These are phyloP conservation scores for Palloptera scutellata DNA, from an alignment of 2,888 invertebrate species.

Conservation along the genomic window DNA sequence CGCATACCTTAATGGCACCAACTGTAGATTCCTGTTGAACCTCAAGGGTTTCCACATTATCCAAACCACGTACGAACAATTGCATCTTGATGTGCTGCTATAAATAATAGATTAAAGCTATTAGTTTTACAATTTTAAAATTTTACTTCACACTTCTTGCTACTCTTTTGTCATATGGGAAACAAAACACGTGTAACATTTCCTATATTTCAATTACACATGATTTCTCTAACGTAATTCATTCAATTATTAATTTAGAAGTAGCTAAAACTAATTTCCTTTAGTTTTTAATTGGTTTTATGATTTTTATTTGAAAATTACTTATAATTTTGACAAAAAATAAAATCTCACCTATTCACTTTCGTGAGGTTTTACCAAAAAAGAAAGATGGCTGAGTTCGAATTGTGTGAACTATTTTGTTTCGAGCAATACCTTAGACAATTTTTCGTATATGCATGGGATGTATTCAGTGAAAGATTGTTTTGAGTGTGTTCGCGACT, in stretches of 20 bases:
- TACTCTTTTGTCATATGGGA: conserved; percentile 4
- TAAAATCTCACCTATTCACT: conserved; percentile 59
- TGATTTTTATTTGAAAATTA: conserved; percentile 22
- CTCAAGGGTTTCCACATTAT: conserved; percentile 59
- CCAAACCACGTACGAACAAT: conserved; percentile 64
- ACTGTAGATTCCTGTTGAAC: conserved; percentile 61
- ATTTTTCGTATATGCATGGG: not conserved
- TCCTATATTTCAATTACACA: conserved; percentile 7
- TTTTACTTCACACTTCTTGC: not conserved
- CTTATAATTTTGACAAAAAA: conserved; percentile 25
- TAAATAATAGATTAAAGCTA: conserved; percentile 35
- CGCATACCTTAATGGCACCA: conserved; percentile 60
- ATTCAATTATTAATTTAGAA: too few species aligned
- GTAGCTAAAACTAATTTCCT: not conserved
- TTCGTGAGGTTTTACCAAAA: conserved; percentile 55
- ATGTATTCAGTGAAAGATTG: too few species aligned
- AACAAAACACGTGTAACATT: conserved; percentile 54
- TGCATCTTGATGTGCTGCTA: conserved; percentile 55
- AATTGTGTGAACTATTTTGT: conserved; percentile 26
- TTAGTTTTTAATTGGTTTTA: not conserved
- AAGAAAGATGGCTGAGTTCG: conserved; percentile 56
- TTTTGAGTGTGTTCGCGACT: too few species aligned
- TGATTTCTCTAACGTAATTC: not conserved
- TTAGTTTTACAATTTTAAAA: conserved; percentile 32
- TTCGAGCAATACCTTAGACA: conserved; percentile 24